phyloP scores from a whole-genome alignment of 2,113 vertebrate species.

The Scopus umbretta region DNA sequence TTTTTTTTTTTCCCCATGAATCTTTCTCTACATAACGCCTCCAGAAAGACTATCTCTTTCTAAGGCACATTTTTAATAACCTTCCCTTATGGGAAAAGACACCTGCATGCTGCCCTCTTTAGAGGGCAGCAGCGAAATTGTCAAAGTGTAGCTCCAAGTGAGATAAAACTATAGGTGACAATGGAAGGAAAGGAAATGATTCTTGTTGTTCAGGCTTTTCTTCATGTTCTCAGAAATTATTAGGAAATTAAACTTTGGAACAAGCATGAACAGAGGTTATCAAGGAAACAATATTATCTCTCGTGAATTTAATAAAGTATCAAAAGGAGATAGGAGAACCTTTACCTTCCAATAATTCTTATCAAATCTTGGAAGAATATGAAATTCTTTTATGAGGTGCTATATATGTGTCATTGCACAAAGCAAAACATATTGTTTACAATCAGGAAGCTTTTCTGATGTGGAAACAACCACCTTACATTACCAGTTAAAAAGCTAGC shows the following conservation, averaged over 20 bases:
- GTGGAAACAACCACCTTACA: neutral
- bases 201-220: neutral
- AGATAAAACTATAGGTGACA: neutral
- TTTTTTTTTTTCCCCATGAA: neutral
- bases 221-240: neutral
- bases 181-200: neutral
- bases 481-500: neutral
- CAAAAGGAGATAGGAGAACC: neutral
- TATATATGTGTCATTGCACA: neutral
- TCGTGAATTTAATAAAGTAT: conserved; percentile 39
- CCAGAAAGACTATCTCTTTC: neutral
- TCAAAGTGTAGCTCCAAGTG: neutral
- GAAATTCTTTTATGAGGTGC: neutral
- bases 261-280: conserved; percentile 39
- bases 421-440: neutral
- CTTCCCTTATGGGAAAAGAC: neutral
- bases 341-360: conserved; percentile 53
- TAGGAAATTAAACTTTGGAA: conserved; percentile 59
- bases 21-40: neutral
- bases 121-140: neutral
- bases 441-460: neutral
- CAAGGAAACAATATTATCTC: conserved; percentile 1
- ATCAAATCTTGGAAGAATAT: conserved; percentile 48
- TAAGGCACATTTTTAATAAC: neutral
- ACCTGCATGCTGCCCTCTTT: neutral